phyloP scores from a whole-genome alignment of 1,140 invertebrate species.

The Littorina saxatilis region DNA sequence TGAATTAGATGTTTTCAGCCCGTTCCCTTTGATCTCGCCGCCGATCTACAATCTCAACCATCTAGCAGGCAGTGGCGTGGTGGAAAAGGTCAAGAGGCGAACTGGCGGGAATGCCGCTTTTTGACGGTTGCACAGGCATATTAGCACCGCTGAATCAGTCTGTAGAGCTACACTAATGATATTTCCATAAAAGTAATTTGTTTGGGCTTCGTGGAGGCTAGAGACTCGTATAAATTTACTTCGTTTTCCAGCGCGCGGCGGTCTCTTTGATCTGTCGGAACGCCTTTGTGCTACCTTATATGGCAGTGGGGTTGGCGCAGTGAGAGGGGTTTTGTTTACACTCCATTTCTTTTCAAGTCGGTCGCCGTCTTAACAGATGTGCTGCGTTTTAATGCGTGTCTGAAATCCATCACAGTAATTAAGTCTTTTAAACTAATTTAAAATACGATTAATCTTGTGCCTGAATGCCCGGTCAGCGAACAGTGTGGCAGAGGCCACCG shows the following conservation, averaged over 20 bases:
- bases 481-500: too few relatives aligned
- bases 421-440: conserved; percentile 21
- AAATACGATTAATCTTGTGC: too few relatives aligned
- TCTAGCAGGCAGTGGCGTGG: conserved; percentile 55
- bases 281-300: conserved; percentile 68
- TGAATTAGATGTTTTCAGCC: conserved; percentile 65
- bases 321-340: conserved; percentile 63
- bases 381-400: conserved; percentile 49
- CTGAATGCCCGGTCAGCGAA: too few relatives aligned
- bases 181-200: conserved; percentile 45
- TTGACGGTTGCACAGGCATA: conserved; percentile 38
- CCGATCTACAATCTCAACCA: conserved; percentile 62
- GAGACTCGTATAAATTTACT: conserved; percentile 35
- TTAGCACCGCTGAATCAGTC: conserved; percentile 32
- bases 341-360: conserved; percentile 60
- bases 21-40: conserved; percentile 63
- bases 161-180: conserved; percentile 33
- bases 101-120: conserved; percentile 39
- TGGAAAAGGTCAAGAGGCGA: conserved; percentile 62
- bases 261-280: conserved; percentile 62
- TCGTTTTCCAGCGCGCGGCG: conserved; percentile 40
- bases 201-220: conserved; percentile 27
- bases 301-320: conserved; percentile 57
- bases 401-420: conserved; percentile 44
- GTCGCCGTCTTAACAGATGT: conserved; percentile 50